phyloP scores from a whole-genome alignment of 2,888 invertebrate genomes.

The Actias luna region DNA sequence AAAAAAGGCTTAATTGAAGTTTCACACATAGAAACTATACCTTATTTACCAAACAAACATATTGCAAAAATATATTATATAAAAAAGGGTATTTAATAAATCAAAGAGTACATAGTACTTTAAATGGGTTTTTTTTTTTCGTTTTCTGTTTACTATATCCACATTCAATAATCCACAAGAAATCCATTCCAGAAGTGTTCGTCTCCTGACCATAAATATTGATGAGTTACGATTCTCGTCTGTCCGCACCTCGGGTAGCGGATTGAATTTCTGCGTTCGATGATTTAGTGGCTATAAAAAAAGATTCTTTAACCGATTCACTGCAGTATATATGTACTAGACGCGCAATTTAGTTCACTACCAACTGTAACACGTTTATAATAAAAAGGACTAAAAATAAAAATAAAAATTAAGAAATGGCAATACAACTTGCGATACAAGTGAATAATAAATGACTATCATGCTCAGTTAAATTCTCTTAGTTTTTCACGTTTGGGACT shows the following conservation, averaged over 20 bases:
- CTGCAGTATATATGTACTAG: background rate
- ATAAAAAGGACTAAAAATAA: no score
- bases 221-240: slow-evolving; percentile 10
- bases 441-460: no score
- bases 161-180: background rate
- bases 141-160: background rate
- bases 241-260: slow-evolving; percentile 40
- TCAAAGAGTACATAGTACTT: background rate
- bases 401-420: no score
- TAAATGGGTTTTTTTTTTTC: background rate
- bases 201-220: slow-evolving; percentile 14
- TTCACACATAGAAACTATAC: no score
- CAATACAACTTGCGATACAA: no score
- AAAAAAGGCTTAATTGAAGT: no score
- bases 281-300: slow-evolving; percentile 66
- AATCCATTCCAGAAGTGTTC: background rate
- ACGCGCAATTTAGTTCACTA: background rate
- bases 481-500: no score
- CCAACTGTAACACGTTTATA: no score
- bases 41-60: no score
- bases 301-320: slow-evolving; percentile 34
- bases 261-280: slow-evolving; percentile 66
- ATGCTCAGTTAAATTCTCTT: no score
- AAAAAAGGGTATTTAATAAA: background rate
- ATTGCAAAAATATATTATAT: no score